Base-by-base conservation (phyloP, 1,140 invertebrate species). In the Zaprionus gabonicus region DNA sequence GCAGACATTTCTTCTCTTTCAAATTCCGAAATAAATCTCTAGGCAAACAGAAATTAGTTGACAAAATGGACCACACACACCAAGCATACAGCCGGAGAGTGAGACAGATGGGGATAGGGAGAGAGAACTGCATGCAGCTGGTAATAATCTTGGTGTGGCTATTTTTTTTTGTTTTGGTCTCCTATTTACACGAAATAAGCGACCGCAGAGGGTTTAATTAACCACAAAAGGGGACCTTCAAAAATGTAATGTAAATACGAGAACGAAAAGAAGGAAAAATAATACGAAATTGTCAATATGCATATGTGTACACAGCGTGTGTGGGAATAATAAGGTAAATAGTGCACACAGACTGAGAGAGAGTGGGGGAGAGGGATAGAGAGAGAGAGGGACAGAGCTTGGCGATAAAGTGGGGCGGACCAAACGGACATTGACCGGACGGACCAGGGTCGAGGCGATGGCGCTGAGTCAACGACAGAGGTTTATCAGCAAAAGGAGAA, bases 171-270 rank as follows among this genome's bases (percentile, higher is more conserved):
- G 28, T 62, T 66, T 84, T 74, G 71, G 81, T 85, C 78, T 75
- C 66, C 69, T 85, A 82, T 86, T 86, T 86, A 69, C 76, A 77
- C 68, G 73, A 79, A 80, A 72, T 79, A 76, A 70, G 49, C 59
- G 60, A 71, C 76, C 76, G 55, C 81, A 79, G 75, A 82, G 75
- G 64, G 64, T 70, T 81, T 85, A 85, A 85, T 85, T 85, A 85
- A 86, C 82, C 82, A 62, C 82, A 85, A 85, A 73, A 60, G 41
- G 62, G 51, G 55, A 49, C 41, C 51, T 25, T 64, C 46, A 73
- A 80, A 80, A 81, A 78, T 68, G 44, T 31, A 81, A 76, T 51
- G 82, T 72, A 85, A 85, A 85, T 73, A 79, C 36, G 27, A 67
- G 51, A 51, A 56, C 41, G 23, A 28, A 46, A 62, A 57, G 28